These are phyloP conservation scores for Tamias sibiricus DNA, from an alignment of 2,113 vertebrate genomes.

Conservation along the genomic window DNA sequence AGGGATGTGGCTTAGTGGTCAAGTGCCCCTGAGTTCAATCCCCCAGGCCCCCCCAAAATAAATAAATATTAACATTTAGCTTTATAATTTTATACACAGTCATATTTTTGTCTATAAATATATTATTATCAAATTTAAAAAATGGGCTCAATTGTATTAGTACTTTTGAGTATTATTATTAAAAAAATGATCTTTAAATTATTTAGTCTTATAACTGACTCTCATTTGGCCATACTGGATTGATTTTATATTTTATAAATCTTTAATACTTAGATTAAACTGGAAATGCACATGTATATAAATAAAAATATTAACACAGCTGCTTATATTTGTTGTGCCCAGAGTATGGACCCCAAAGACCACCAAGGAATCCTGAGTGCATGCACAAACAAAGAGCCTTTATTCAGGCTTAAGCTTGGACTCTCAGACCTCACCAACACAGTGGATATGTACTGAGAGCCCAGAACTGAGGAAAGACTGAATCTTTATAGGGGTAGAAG, in stretches of 20 bases:
- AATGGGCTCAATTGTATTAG: slow-evolving; percentile 75
- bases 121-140: slow-evolving; percentile 79
- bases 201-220: slow-evolving; percentile 62
- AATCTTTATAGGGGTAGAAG: no score
- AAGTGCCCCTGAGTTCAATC: no score
- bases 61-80: slow-evolving; percentile 56
- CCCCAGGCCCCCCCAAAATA: no score
- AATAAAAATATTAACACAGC: slow-evolving; percentile 74
- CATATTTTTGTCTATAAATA: slow-evolving; percentile 68
- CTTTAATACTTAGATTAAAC: slow-evolving; percentile 71
- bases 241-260: slow-evolving; percentile 77
- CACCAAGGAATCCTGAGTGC: no score
- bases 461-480: no score
- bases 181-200: slow-evolving; percentile 77
- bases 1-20: no score
- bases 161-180: slow-evolving; percentile 68
- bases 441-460: no score
- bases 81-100: slow-evolving; percentile 77
- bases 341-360: no score
- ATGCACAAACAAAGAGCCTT: no score
- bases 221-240: slow-evolving; percentile 64
- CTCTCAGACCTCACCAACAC: no score
- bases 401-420: no score
- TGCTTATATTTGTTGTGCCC: slow-evolving; percentile 81
- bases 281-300: slow-evolving; percentile 70